Base-by-base conservation (phyloP, 2,888 invertebrate genomes). In the Troides aeacus region DNA sequence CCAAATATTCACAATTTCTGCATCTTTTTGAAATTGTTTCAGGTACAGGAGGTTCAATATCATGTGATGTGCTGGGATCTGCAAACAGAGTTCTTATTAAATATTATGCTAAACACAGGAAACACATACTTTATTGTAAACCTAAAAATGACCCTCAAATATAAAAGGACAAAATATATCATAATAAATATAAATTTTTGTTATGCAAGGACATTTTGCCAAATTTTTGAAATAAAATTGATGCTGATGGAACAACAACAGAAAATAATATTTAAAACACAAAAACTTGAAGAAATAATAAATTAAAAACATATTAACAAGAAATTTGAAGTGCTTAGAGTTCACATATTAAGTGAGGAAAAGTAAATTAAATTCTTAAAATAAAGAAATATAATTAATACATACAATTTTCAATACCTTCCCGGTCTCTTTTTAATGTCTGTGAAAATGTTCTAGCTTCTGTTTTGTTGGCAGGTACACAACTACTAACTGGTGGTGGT, bases 381-480 rank as follows among this genome's bases (percentile, higher is more conserved):
- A 10, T 39, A 39, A 50, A 30, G 23, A 12, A 18, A 24, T 53
- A 30, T 15, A 63, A 58, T 46, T 23, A 46, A 21, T 64, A 73
- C 75, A 68, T 74, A 76, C 73, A 74, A 66, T 67, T 15, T 15
- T 74, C 72, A 15, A 72, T 39, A 3, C 59, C 62, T 53, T 57
- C 71, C 77, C 77, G 76, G 5, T 73, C 68, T 12, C 73, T 71
- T 70, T 77, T 77, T 18, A 74, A 46, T 0, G 76, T 42, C 5
- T 72, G 62, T 0, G 70, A 61, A 36, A 72, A 70, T 53, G 62
- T 62, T 61, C 71, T 69, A 56, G 56, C 17, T n/a, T 74, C 73
- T 64, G 74, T 62, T 58, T 69, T 67, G 59, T 69, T 68, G 2
- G 71, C 59, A 39, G 75, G 69, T 42, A 75, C 67, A 58, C 71